Evolutionary conservation across 2,113 vertebrate species (phyloP), one percentile per base, ranked within the genome.

Genomic region (Mirounga angustirostris): DNA sequence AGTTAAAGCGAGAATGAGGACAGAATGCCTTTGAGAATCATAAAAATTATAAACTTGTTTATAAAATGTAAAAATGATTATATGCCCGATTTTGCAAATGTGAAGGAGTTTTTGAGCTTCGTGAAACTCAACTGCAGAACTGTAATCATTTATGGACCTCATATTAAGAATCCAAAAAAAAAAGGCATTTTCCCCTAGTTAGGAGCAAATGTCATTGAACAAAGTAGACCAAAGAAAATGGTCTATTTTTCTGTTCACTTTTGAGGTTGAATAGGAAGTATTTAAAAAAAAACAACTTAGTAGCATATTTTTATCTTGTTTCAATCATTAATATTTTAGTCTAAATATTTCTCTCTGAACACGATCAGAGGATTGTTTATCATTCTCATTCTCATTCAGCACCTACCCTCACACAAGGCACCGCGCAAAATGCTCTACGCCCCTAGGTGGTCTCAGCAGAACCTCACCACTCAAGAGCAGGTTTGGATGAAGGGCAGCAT

Each of bases 311-410:
- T 52, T 40, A 93, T 95, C 80, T 84, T 91, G 7, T 96, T 98
- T 98, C 16, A 40, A 4, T 88, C 46, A 52, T 46, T 93, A 76
- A 96, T 94, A 96, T 93, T 79, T 97, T 83, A 95, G 58, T 91
- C 43, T 98, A 89, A 71, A 46, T 93, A 19, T 97, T 97, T 98
- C 83, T 93, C 80, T 98, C 33, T 81, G 91, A 85, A 98, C 97
- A 97, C 24, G 36, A 97, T 95, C 63, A 65, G 22, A 7, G 69
- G 28, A 36, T 67, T 93, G 92, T 97, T 97, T 97, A 90, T 94
- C 91, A 24, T 83, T 98, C 36, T 36, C 36, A 36, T 94, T 73
- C 30, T 82, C 89, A 22, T 21, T 89, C 52, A 59, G 71, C 4
- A 30, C 33, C 36, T 91, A 30, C 33, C 30, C 85, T 71, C 33